phyloP scores from a whole-genome alignment of 2,888 invertebrate genomes.

The Lamellibrachia satsuma region DNA sequence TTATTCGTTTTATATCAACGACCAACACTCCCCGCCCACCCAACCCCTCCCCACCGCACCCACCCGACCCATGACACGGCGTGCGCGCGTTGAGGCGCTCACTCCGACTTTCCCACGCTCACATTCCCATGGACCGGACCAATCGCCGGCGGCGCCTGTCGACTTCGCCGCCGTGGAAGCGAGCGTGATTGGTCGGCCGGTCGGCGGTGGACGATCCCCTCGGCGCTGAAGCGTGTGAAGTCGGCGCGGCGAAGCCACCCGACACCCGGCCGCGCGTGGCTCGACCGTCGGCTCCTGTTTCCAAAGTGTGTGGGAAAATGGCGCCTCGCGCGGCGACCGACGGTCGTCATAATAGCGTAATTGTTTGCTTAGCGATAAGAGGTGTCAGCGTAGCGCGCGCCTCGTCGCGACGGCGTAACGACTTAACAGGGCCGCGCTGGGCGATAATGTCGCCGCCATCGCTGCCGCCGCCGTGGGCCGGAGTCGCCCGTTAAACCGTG shows the following conservation, averaged over 20 bases:
- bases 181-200: background rate
- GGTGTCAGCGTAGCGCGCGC: background rate
- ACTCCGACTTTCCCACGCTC: conserved; percentile 6
- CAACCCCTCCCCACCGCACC: background rate
- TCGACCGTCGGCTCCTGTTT: background rate
- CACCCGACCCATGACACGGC: background rate
- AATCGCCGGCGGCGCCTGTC: background rate
- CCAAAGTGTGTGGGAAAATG: conserved; percentile 13
- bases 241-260: background rate
- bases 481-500: conserved; percentile 8
- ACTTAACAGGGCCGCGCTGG: background rate
- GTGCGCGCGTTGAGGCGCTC: background rate
- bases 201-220: background rate
- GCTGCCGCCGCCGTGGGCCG: background rate
- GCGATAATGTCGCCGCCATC: conserved; percentile 3
- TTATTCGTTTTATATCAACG: conserved; percentile 4
- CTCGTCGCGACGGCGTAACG: background rate
- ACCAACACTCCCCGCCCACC: background rate
- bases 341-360: conserved; percentile 4
- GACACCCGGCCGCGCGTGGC: background rate
- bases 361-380: conserved; percentile 13
- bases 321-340: background rate
- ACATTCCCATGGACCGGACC: background rate
- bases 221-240: background rate
- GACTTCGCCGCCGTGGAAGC: background rate